phyloP scores from a whole-genome alignment of 2,113 vertebrate species.

The Phalacrocorax aristotelis region DNA sequence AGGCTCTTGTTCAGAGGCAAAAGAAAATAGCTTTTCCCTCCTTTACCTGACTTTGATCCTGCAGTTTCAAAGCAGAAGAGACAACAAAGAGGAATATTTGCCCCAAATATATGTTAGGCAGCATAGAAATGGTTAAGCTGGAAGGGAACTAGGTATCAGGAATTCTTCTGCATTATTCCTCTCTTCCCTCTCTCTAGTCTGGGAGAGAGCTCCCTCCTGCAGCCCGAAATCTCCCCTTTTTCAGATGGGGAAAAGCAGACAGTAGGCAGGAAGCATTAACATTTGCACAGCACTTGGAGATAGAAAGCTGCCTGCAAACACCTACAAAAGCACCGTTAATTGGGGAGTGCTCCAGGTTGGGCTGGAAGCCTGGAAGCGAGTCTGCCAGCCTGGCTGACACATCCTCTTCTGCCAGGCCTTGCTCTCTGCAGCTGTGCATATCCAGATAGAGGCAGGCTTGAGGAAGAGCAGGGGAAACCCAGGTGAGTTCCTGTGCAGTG shows the following conservation, averaged over 20 bases:
- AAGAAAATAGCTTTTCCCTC: neutral
- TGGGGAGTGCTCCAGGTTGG: neutral
- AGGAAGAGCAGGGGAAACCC: constrained; percentile 44
- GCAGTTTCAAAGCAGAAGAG: neutral
- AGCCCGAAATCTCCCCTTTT: neutral
- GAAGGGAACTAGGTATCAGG: neutral
- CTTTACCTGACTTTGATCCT: neutral
- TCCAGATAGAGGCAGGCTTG: neutral
- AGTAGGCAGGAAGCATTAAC: neutral
- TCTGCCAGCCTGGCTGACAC: constrained; percentile 15
- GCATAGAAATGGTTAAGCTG: neutral
- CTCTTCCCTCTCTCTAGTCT: neutral
- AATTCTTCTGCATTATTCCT: neutral
- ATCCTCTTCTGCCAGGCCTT: constrained; percentile 33
- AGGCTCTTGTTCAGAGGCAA: neutral
- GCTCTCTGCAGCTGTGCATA: constrained; percentile 14
- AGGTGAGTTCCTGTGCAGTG: constrained; percentile 55
- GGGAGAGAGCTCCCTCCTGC: neutral
- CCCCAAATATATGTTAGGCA: neutral
- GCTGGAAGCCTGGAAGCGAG: neutral
- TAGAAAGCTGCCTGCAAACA: constrained; percentile 11
- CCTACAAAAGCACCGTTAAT: neutral
- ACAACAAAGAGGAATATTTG: neutral
- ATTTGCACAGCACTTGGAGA: neutral
- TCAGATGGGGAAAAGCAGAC: neutral